Percentiles rank a stretch among this genome's conserved stretches.
phyloP scores from a whole-genome alignment of 2,888 invertebrate genomes.

The Eledone cirrhosa region DNA sequence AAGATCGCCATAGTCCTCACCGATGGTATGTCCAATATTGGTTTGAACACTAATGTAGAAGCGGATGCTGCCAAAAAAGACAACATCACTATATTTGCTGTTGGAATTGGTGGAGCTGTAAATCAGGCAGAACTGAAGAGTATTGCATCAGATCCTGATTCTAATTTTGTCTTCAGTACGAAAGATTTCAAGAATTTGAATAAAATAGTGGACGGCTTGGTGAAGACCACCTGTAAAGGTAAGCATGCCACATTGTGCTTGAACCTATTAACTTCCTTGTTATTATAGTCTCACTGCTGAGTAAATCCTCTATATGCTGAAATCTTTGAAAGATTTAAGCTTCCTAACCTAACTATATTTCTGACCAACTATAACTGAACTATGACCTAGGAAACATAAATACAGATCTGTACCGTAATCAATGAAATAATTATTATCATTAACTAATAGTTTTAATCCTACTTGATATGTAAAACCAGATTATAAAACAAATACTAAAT shows the following conservation, averaged over 20 bases:
- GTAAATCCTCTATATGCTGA: no score
- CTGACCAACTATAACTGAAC: no score
- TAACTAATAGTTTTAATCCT: no score
- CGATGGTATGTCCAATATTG: constrained; percentile 44
- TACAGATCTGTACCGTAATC: no score
- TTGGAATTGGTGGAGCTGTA: constrained; percentile 50
- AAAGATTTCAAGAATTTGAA: constrained; percentile 52
- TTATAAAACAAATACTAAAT: no score
- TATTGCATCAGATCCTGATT: constrained; percentile 55
- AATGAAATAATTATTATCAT: no score
- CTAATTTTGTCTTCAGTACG: constrained; percentile 56
- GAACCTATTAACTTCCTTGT: no score
- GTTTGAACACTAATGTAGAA: constrained; percentile 37
- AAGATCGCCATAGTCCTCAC: constrained; percentile 47
- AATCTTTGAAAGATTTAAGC: no score
- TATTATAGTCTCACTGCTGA: no score
- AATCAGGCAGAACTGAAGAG: constrained; percentile 44
- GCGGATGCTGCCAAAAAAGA: constrained; percentile 41
- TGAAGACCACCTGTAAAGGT: constrained; percentile 56
- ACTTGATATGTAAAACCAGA: no score
- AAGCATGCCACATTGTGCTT: not conserved
- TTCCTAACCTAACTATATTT: no score
- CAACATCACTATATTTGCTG: constrained; percentile 49
- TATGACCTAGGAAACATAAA: no score
- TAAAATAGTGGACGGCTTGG: constrained; percentile 45